Conservation (phyloP, 2,888 invertebrate species). For the Lasioglossum lativentre region DNA sequence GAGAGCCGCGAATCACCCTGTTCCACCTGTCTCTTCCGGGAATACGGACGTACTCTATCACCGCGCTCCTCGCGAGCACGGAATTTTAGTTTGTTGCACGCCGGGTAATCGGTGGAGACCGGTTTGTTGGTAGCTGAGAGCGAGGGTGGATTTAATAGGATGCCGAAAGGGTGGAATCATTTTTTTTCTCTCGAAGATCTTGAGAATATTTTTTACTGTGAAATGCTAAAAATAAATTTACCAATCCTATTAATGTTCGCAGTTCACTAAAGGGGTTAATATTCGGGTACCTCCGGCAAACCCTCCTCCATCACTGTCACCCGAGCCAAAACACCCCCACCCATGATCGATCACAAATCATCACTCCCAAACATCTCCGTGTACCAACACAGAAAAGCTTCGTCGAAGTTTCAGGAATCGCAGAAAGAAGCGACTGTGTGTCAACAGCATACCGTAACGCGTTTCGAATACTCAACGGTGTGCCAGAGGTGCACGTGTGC, state of each 20-base stretch:
- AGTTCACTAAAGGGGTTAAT: no score
- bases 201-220: not conserved
- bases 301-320: not conserved
- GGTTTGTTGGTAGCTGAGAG: not conserved
- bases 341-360: not conserved
- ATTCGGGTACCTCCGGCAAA: not conserved
- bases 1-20: constrained; percentile 45
- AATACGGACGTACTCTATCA: constrained; percentile 36
- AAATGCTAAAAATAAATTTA: no score
- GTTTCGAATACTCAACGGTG: constrained; percentile 31
- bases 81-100: constrained; percentile 47
- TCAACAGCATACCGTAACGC: constrained; percentile 23
- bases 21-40: constrained; percentile 55
- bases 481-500: not conserved
- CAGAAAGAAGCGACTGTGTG: not conserved
- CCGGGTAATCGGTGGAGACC: constrained; percentile 34
- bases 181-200: not conserved
- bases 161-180: not conserved
- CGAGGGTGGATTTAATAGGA: not conserved
- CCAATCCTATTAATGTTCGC: no score
- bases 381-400: not conserved
- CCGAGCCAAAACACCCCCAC: not conserved
- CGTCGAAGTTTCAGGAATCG: constrained; percentile 8
- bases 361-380: not conserved
- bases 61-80: constrained; percentile 24